Percentiles rank a stretch among this genome's conserved stretches.
Evolutionary conservation across 2,797 vertebrate species (phyloP).

Genomic region (Urocyon cinereoargenteus): DNA sequence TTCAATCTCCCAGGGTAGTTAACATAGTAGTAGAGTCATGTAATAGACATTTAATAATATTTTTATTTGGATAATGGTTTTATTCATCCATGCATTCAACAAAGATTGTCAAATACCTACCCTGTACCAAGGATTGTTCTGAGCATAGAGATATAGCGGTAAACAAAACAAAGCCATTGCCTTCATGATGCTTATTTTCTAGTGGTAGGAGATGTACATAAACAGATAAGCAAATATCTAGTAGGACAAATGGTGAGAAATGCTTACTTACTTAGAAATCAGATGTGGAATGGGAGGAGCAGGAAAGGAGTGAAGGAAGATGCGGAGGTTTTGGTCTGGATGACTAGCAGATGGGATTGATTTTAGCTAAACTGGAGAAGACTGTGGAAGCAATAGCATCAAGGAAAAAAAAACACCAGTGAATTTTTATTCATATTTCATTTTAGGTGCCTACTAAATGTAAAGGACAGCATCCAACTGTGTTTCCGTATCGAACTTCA

Average conservation of each 20-base stretch:
- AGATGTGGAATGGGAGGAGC: not conserved
- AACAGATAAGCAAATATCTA: not conserved
- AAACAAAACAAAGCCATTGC: not conserved
- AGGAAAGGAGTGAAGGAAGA: not conserved
- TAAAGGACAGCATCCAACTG: not conserved
- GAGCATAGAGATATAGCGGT: not conserved
- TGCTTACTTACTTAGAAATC: not conserved
- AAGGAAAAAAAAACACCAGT: not conserved
- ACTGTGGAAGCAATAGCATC: not conserved
- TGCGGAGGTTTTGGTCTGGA: not conserved
- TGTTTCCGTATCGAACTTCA: not conserved
- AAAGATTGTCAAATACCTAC: not conserved
- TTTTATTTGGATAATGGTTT: constrained; percentile 21
- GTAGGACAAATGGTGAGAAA: not conserved
- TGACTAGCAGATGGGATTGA: not conserved
- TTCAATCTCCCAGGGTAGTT: not conserved
- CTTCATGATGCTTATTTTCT: not conserved
- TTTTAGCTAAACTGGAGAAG: not conserved
- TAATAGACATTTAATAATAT: not conserved
- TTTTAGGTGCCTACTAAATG: not conserved
- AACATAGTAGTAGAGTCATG: not conserved
- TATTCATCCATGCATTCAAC: not conserved
- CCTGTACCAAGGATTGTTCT: not conserved
- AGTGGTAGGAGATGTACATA: not conserved
- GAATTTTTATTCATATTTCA: not conserved